Base-by-base conservation (phyloP, 2,113 vertebrate genomes). In the Accipiter cooperii region DNA sequence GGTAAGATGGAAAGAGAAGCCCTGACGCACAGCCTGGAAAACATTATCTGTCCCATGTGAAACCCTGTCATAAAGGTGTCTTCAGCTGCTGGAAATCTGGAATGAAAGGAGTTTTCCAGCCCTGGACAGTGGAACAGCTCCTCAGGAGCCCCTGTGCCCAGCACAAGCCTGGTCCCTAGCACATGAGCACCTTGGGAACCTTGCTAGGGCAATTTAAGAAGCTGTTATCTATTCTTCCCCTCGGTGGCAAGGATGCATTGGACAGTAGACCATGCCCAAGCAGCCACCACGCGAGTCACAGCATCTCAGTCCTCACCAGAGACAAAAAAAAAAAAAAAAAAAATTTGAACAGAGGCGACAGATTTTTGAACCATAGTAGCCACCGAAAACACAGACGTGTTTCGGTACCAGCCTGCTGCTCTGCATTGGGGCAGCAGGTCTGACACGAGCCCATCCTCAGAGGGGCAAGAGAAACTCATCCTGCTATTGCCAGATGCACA, bases 211-310 rank as follows among this genome's bases (percentile, higher is more conserved):
- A n/a, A 14, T 36, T 34, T 68, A 29, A 78, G 55, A 54, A 4
- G 2, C 25, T 58, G 54, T 14, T 74, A 12, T 64, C 54, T 58
- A 13, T 22, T 38, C 21, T 57, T 47, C 15, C 5, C 16, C 42
- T 58, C 47, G 28, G 31, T 16, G 15, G 38, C 29, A 71, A 26
- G 38, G 38, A 33, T 9, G 4, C 24, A 10, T 12, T 33, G 47
- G 55, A 40, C 29, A 51, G 40, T 7, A 2, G 1, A 55, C 28
- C 3, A 5, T 11, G 25, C 28, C 19, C 44, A 57, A 15, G 40
- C 0, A 4, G 49, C 42, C 42, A 69, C 16, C 34, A 29, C 0
- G 1, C 1, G 0, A 79, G 14, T n/a, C 34, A 64, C 49, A 52
- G 33, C 26, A 57, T 55, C 22, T 65, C 40, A 31, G 31, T 36